A percentile compares a stretch with the other conserved stretches of the same genome.
Evolutionary conservation across 2,113 vertebrate species (phyloP).

Genomic region (Thermophis baileyi): DNA sequence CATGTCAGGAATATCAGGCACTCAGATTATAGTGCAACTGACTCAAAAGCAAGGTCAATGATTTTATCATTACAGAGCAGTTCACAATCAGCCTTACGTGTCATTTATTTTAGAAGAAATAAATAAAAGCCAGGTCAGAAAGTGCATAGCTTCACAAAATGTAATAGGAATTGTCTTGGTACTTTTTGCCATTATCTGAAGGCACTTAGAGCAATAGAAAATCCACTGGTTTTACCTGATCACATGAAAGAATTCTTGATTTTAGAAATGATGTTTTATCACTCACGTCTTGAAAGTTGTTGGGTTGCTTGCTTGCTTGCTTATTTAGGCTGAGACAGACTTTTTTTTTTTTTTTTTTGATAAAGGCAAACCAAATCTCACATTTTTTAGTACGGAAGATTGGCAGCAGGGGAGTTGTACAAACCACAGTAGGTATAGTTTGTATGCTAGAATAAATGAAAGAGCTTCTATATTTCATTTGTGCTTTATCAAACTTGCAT

Average conservation of each 20-base stretch:
- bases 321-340: neutral
- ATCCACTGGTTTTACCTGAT: neutral
- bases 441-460: neutral
- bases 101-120: constrained; percentile 22
- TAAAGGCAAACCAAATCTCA: neutral
- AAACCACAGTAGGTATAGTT: neutral
- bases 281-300: neutral
- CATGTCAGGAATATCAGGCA: rapidly evolving
- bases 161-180: neutral
- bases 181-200: neutral
- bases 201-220: neutral
- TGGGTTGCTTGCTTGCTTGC: neutral
- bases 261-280: neutral
- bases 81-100: neutral
- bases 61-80: constrained; percentile 30
- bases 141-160: neutral
- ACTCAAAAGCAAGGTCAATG: constrained; percentile 40
- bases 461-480: constrained; percentile 1
- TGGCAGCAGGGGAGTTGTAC: neutral
- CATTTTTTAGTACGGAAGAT: neutral
- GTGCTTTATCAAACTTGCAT: constrained; percentile 33
- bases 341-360: neutral
- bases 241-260: neutral
- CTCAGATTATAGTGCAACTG: constrained; percentile 47
- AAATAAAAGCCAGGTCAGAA: neutral